Evolutionary conservation across 2,888 invertebrate genomes (phyloP), one percentile per base, ranked within the genome.

Genomic region (Trissoscelio sp.): DNA sequence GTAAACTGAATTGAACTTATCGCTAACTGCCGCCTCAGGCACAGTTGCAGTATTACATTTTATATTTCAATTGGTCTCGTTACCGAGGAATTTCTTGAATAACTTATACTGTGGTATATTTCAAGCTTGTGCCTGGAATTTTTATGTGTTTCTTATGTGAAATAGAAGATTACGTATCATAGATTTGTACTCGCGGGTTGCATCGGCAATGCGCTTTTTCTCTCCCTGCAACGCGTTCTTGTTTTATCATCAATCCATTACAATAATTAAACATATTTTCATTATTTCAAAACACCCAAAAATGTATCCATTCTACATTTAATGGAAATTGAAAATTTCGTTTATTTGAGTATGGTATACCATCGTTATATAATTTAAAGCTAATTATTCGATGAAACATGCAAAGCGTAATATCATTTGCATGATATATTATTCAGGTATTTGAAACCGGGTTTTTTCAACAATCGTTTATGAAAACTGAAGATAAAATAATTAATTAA

Each of bases 21-120:
- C 70, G 62, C 42, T 51, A 66, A 64, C 57, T 72, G 64, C 42
- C 42, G 78, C 78, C 69, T 28, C 78, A 70, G 34, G 64, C 70
- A 39, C 37, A 48, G 39, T 66, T 66, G 70, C 72, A 37, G 28
- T 64, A 77, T 70, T 72, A 72, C 78, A 78, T 79, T 79, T 66
- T 79, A 79, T 79, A 79, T 79, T 79, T 79, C 72, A 78, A 66
- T 79, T 72, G 78, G 66, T 72, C 70, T 72, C 66, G 64, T 66
- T 79, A 70, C 79, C 58, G 16, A 58, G 58, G 72, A 79, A 79
- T 79, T 79, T 66, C 78, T 70, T 51, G 72, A 79, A 72, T 79
- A 79, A 79, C 78, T 72, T 79, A 79, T 79, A 58, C 14, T 31
- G 34, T 12, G 42, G 46, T 62, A 46, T 77, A 77, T 69, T 62